Evolutionary conservation across 1,140 invertebrate species (phyloP).

Genomic region (Notospermus geniculatus): DNA sequence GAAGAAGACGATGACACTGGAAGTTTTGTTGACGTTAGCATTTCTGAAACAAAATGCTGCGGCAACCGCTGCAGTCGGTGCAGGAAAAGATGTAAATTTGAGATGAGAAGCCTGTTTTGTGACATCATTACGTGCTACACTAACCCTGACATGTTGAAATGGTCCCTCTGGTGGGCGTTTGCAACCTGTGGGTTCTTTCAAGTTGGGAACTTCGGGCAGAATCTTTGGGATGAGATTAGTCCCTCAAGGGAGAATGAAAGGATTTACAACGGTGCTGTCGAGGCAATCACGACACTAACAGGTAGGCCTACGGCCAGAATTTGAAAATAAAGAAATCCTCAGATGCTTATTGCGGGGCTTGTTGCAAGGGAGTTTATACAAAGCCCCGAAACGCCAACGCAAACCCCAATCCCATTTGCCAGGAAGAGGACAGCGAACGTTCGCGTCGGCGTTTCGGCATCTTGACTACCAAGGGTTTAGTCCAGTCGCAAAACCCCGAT

Average conservation of each 20-base stretch:
- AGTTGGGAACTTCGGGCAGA: constrained; percentile 75
- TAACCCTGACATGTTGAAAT: constrained; percentile 71
- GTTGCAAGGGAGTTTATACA: too few relatives aligned
- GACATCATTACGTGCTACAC: constrained; percentile 74
- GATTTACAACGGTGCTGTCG: constrained; percentile 77
- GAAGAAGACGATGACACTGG: constrained; percentile 1
- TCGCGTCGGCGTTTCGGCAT: too few relatives aligned
- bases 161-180: constrained; percentile 82
- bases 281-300: constrained; percentile 71
- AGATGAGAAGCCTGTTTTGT: constrained; percentile 59
- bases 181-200: constrained; percentile 78
- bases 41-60: neutral
- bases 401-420: too few relatives aligned
- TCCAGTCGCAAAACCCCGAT: too few relatives aligned
- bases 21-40: neutral
- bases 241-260: constrained; percentile 11
- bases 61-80: too few relatives aligned
- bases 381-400: too few relatives aligned
- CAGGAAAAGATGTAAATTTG: neutral
- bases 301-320: too few relatives aligned
- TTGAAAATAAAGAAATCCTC: too few relatives aligned
- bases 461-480: too few relatives aligned
- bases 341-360: too few relatives aligned
- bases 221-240: constrained; percentile 66
- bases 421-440: too few relatives aligned